Base-by-base conservation (phyloP, 2,113 vertebrate genomes). In the Mobula hypostoma region DNA sequence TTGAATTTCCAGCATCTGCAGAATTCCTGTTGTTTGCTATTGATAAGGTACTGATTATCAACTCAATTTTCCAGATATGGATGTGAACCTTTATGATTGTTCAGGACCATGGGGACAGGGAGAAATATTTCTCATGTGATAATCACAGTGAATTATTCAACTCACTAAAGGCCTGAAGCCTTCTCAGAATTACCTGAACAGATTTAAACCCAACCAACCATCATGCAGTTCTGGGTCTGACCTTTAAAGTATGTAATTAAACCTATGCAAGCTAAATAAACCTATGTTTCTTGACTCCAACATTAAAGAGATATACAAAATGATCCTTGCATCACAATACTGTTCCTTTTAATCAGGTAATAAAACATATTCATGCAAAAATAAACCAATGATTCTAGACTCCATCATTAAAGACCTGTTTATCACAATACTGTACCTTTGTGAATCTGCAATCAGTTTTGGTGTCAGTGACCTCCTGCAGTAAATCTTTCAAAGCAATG, bases 401-500 rank as follows among this genome's bases (percentile, higher is more conserved):
- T 88, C 66, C 88, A 36, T 17, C 17, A 11, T 40, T 82, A 2
- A 68, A 68, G 14, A 36, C 63, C 21, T 19, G 3, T 36, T 15
- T 0, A 7, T 21, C 32, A 78, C 88, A 93, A 29, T 76, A 74
- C 19, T 0, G 0, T 94, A 98, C 98, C 97, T 97, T 95, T 94
- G 95, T 95, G 32, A 94, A 94, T 94, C 96, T 95, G 48, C 95
- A 94, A 27, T 96, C 96, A 56, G 95, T 94, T 80, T 94, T 94
- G 58, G 94, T 61, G 0, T 95, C 95, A 48, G 96, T 74, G 80
- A 94, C 94, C 15, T 94, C 95, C 91, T 94, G 95, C 21, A 97
- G 90, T 2, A 97, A 94, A 8, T 77, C 94, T 91, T 96, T 96
- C 94, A 98, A 94, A 85, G 96, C 95, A 63, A 94, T 95, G 0